Evolutionary conservation across 2,888 invertebrate species (phyloP), one percentile per base, ranked within the genome.

Genomic region (Oeneis ivallda): DNA sequence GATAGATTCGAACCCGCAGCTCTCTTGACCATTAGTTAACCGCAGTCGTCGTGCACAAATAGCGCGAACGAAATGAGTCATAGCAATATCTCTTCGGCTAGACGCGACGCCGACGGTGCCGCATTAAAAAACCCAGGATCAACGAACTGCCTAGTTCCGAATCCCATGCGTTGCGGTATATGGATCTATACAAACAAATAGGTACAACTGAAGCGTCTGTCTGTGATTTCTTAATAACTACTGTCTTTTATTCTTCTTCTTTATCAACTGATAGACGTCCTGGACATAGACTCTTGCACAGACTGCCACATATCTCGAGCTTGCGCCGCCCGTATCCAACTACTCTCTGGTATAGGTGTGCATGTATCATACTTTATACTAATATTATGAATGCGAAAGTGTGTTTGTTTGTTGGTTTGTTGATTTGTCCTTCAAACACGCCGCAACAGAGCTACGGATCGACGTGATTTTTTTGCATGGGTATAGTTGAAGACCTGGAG

Each of bases 131-230:
- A 81, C 77, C 79, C 76, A 77, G 83, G 84, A 86, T 83, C 87
- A 85, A 84, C 84, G 87, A 87, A 88, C 86, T 84, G 84, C 83
- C 81, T 82, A 82, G 80, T 78, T 79, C 82, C 77, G 81, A 87
- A 85, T 82, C 19, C 78, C 81, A 79, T 79, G 81, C 77, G 79
- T 79, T 66, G 68, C 68, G 65, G 70, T 69, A 71, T 72, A 81
- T 81, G 79, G 80, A 83, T 47, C 15, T 17, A 47, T 15, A 15
- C 9, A 47, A 15, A 47, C 9, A 47, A 47, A 47, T 15, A 45
- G n/a, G n/a, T n/a, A n/a, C 4, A 17, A 47, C 15, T 47, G 47
- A 47, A 17, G 47, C 15, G 47, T 47, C 2, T 47, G 47, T 47
- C 47, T 47, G 47, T 9, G 17, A 17, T 47, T 47, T 47, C 47